Base-by-base conservation (phyloP, 2,888 invertebrate genomes). In the Phortica okadai region DNA sequence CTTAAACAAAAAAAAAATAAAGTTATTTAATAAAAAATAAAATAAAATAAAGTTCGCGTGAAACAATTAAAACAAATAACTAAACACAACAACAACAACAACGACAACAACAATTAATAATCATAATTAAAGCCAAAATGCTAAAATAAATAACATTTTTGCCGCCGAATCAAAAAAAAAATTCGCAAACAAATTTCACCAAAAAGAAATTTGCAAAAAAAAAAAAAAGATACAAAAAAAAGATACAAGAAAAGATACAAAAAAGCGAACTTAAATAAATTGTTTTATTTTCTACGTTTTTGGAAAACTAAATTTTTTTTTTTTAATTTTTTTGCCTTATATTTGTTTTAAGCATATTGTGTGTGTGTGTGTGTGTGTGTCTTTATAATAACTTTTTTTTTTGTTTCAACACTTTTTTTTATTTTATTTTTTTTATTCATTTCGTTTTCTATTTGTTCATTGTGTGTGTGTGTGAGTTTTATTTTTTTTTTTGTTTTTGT, bases 191-290 rank as follows among this genome's bases (percentile, higher is more conserved):
- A 59, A 59, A 21, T 59, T 16, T 21, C 16, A 21, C 3, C 21
- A 59, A 33, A 33, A 78, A 21, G 21, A 21, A 21, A 21, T 21
- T 21, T 21, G 21, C 21, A 21, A 21, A 21, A 21, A 21, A 21
- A 21, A 21, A 21, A 21, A 81, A 69, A 73, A 66, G 78, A 73
- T 74, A 80, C 69, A 21, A 81, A 59, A 75, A 21, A 21, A 21
- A 21, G 21, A 21, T 21, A 66, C 81, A 82, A 72, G 78, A 81
- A 69, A 73, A 66, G 78, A 73, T 74, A 80, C 69, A 21, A 81
- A 59, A 75, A 76, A 62, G 67, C 56, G 72, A 16, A 67, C 33
- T 33, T 1, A 25, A 69, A 45, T 74, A 58, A 16, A 59, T 73
- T 77, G 14, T 5, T 33, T 33, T 33, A 33, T 33, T 33, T 33